Evolutionary conservation across 2,888 invertebrate species (phyloP), one percentile per base, ranked within the genome.

Genomic region (Thelaira solivaga): DNA sequence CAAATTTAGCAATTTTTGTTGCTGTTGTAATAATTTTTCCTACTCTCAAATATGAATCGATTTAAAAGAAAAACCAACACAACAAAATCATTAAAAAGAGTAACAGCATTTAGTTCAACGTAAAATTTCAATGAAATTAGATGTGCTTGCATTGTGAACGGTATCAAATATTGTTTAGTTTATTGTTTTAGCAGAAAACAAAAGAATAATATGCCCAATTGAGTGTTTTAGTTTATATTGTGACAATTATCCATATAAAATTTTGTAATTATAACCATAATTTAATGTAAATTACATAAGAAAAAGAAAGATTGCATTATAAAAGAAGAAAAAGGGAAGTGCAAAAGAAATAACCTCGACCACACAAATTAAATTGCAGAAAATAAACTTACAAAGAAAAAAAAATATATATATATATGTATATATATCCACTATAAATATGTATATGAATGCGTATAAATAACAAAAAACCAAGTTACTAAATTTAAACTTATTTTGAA

Each of bases 241-340:
- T 41, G 13, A 59, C 39, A 51, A 41, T 26, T 36, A 36, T 16
- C 16, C 34, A 71, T 53, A 71, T 45, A 10, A 18, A 51, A 41
- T 39, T 31, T 53, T 43, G 1, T 36, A 71, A 53, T 59, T 43
- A 34, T 47, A 6, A 57, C n/a, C 5, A 10, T 26, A 68, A 36
- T 31, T 71, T 43, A 53, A 24, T 62, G 24, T 16, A 62, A 74
- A 67, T 59, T 67, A 74, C 67, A 74, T 73, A 73, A 73, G 39
- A 18, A 72, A 47, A 57, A 26, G 20, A 67, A 31, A 62, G 7
- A 26, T 62, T 26, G 13, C 4, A 7, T 45, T 55, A 20, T 53
- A 20, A 53, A n/a, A 36, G 4, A 3, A 61, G 16, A 51, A 57
- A 55, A 61, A 55, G 24, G 31, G 13, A 36, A 45, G 6, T 13